phyloP scores from a whole-genome alignment of 2,888 invertebrate species.

The Pristionchus mayeri region DNA sequence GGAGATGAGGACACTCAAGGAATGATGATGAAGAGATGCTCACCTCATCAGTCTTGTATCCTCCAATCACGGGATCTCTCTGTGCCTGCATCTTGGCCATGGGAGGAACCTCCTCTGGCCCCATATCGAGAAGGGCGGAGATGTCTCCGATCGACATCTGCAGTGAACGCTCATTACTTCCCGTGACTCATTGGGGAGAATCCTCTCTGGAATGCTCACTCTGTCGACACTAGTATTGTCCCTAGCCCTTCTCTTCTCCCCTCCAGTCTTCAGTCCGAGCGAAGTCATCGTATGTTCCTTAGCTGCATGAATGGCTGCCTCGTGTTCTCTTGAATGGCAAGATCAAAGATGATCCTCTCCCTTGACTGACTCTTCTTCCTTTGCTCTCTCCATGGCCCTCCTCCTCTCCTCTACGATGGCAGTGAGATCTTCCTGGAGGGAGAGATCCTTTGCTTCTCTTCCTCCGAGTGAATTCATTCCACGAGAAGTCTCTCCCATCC shows the following conservation, averaged over 20 bases:
- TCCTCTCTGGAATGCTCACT: background rate
- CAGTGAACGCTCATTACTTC: background rate
- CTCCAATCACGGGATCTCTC: slow-evolving; percentile 76
- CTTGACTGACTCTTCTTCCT: slow-evolving; percentile 51
- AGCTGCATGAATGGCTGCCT: background rate
- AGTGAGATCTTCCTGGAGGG: background rate
- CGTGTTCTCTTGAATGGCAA: background rate
- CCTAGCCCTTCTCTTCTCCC: slow-evolving; percentile 5
- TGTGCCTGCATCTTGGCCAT: slow-evolving; percentile 46
- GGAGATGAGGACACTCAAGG: background rate
- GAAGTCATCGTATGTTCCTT: slow-evolving; percentile 18
- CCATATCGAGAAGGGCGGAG: slow-evolving; percentile 1
- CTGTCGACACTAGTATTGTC: slow-evolving; percentile 9
- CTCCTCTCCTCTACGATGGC: slow-evolving; percentile 14
- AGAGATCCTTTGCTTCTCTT: slow-evolving; percentile 22
- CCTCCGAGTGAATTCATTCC: background rate
- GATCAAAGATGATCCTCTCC: background rate
- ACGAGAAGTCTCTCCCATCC: background rate
- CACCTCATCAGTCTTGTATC: slow-evolving; percentile 91
- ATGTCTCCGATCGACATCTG: slow-evolving; percentile 41
- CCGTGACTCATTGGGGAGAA: background rate
- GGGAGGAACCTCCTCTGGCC: slow-evolving; percentile 11
- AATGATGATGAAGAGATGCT: background rate
- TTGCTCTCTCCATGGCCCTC: slow-evolving; percentile 47
- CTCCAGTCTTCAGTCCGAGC: slow-evolving; percentile 18